Percentiles rank a stretch among this genome's conserved stretches.
phyloP scores from a whole-genome alignment of 2,113 vertebrate genomes.

The Athene noctua region DNA sequence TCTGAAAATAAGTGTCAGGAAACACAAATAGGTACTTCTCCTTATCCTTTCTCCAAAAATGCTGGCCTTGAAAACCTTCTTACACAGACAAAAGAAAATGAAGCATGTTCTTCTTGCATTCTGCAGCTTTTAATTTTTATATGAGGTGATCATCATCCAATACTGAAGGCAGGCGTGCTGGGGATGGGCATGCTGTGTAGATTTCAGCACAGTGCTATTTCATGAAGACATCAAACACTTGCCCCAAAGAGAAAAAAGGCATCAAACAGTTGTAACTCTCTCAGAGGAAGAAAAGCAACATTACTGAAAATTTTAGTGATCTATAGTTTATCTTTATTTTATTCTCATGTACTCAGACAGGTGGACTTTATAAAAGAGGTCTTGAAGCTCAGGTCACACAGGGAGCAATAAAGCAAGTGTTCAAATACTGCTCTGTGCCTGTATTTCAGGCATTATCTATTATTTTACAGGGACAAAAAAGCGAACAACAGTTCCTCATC shows the following conservation, averaged over 20 bases:
- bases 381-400: neutral
- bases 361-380: neutral
- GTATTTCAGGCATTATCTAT: neutral
- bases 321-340: neutral
- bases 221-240: neutral
- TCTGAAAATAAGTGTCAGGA: neutral
- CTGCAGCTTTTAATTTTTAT: slow-evolving; percentile 12
- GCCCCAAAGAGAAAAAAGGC: neutral
- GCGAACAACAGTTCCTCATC: neutral
- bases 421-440: neutral
- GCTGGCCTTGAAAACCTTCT: neutral
- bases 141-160: neutral
- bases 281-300: neutral
- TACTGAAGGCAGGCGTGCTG: neutral
- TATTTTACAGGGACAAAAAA: neutral
- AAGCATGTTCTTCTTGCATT: neutral
- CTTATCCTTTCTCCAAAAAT: neutral
- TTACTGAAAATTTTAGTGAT: neutral
- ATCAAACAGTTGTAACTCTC: neutral
- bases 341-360: neutral
- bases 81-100: neutral
- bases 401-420: neutral
- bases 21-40: neutral
- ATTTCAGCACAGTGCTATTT: neutral
- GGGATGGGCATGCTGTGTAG: neutral